A percentile compares a stretch with the other conserved stretches of the same genome.
Conservation (phyloP, 2,888 invertebrate genomes). For the Endotricha flammealis region DNA sequence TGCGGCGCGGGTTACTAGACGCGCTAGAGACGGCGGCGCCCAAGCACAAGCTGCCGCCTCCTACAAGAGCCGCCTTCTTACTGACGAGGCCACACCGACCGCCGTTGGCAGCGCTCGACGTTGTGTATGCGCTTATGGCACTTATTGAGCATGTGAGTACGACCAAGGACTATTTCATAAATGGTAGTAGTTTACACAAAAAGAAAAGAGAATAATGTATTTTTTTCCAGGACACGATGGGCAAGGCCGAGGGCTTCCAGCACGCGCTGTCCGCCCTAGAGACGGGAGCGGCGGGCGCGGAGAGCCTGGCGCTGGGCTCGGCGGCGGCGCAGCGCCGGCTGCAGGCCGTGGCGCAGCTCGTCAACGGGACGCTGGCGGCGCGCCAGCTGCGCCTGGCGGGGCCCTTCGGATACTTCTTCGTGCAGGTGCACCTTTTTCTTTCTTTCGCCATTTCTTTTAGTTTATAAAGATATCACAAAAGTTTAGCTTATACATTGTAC, state of each 20-base stretch:
- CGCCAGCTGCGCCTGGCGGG: conserved; percentile 91
- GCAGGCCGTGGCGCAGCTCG: conserved; percentile 84
- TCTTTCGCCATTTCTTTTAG: no score
- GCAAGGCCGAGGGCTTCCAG: conserved; percentile 57
- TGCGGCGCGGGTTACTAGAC: conserved; percentile 85
- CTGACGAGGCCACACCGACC: conserved; percentile 89
- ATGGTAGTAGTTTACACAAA: no score
- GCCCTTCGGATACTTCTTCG: conserved; percentile 91
- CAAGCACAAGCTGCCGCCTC: conserved; percentile 82
- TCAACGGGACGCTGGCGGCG: conserved; percentile 88
- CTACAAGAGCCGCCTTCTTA: conserved; percentile 87
- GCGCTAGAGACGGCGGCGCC: conserved; percentile 81
- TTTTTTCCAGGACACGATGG: conserved; percentile 51
- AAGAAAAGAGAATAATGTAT: no score
- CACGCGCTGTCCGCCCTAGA: conserved; percentile 60
- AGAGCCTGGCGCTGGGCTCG: conserved; percentile 62
- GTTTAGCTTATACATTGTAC: no score
- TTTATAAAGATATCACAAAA: background rate
- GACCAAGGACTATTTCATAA: no score
- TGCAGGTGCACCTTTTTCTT: conserved; percentile 85
- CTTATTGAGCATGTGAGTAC: conserved; percentile 84
- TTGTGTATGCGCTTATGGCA: conserved; percentile 88
- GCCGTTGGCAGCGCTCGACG: conserved; percentile 88
- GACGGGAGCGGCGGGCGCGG: conserved; percentile 41
- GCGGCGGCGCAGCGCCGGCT: conserved; percentile 85